Conservation (phyloP, 2,797 vertebrate genomes). For the Sparidentex hasta region DNA sequence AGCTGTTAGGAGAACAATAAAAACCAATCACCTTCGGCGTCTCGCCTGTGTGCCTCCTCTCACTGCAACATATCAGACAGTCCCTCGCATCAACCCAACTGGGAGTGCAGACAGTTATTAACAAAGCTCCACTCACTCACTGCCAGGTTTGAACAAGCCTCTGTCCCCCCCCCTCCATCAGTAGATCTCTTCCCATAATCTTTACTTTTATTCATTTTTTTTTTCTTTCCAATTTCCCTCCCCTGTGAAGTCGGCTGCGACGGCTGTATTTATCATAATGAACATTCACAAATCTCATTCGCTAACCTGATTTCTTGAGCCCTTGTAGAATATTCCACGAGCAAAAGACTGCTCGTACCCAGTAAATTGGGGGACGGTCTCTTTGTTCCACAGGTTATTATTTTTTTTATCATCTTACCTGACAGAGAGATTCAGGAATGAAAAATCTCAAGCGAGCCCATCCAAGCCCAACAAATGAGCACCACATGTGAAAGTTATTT, state of each 20-base stretch:
- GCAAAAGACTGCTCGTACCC: constrained; percentile 24
- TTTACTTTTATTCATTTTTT: constrained; percentile 32
- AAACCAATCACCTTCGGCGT: constrained; percentile 60
- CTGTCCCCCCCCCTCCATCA: constrained; percentile 9
- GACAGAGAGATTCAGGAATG: constrained; percentile 24
- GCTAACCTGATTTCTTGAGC: constrained; percentile 25
- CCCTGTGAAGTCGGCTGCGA: constrained; percentile 3
- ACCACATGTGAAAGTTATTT: constrained; percentile 17
- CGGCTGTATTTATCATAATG: constrained; percentile 32
- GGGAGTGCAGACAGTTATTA: constrained; percentile 67
- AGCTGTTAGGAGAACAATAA: constrained; percentile 59
- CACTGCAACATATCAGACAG: constrained; percentile 49
- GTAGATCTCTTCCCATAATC: constrained; percentile 28
- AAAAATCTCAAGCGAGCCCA: constrained; percentile 34
- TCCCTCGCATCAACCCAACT: constrained; percentile 52
- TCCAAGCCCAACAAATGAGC: constrained; percentile 1
- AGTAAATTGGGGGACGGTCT: constrained; percentile 33
- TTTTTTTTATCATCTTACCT: constrained; percentile 18
- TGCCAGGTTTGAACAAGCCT: constrained; percentile 51
- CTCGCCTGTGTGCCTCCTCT: constrained; percentile 44
- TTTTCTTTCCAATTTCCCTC: not conserved
- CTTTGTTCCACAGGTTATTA: constrained; percentile 36
- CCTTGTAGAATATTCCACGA: constrained; percentile 28
- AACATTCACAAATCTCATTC: constrained; percentile 54
- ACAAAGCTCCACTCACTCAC: constrained; percentile 55